Evolutionary conservation across 2,113 vertebrate species (phyloP).

Genomic region (Paratilapia polleni): DNA sequence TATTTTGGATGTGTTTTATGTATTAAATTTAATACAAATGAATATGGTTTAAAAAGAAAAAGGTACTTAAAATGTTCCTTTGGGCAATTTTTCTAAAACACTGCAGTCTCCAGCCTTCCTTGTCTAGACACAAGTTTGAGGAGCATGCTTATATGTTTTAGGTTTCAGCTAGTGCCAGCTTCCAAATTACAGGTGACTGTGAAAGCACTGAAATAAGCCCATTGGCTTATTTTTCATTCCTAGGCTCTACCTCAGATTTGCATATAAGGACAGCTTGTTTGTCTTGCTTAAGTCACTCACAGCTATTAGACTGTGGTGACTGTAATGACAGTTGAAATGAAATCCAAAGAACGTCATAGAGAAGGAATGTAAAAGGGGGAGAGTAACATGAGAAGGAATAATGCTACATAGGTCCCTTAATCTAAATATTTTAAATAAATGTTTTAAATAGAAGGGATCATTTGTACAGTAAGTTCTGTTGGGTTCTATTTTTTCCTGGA

Average conservation of each 20-base stretch:
- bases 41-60: background rate
- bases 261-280: background rate
- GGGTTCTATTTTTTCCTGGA: too few species aligned
- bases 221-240: background rate
- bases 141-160: background rate
- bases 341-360: background rate
- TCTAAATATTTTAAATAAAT: too few species aligned
- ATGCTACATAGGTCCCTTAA: background rate
- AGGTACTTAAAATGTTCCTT: background rate
- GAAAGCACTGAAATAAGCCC: background rate
- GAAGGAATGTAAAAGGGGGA: background rate
- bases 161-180: background rate
- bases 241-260: background rate
- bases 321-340: background rate
- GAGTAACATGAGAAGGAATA: background rate
- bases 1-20: background rate
- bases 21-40: background rate
- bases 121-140: background rate
- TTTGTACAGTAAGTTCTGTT: too few species aligned
- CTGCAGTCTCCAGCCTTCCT: background rate
- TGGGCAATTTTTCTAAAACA: background rate
- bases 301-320: background rate
- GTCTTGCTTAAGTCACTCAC: background rate
- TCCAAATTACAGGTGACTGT: background rate
- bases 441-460: too few species aligned